Base-by-base conservation (phyloP, 1,140 invertebrate genomes). In the Drosophila cardini region DNA sequence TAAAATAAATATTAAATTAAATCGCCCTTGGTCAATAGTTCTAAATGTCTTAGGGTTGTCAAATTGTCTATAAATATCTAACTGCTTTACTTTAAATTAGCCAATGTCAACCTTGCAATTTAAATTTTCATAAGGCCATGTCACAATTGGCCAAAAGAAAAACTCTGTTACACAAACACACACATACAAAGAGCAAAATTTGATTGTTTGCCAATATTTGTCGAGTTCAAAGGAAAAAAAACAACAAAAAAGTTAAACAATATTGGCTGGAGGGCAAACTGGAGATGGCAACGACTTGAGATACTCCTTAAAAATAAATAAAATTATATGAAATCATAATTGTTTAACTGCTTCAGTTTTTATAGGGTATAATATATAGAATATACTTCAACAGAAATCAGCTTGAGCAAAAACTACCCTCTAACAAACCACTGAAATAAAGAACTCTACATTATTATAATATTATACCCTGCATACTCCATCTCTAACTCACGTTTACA, bases 181-280 rank as follows among this genome's bases (percentile, higher is more conserved):
- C 8, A 32, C 15, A 43, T 1, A 15, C 63, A 18, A 55, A 42
- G 26, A 30, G n/a, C 53, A 9, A 43, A 63, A 38, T 34, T 53
- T 62, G 16, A 55, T 71, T 72, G 50, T 64, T 63, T 21, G 32
- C 42, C 60, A 64, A 71, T 55, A 63, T 38, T 71, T 71, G 60
- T 38, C 10, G 18, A 30, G 57, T 36, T 6, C 30, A 30, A 46
- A 55, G 21, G 21, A 21, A 63, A 11, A 46, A 16, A 36, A 63
- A n/a, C n/a, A n/a, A n/a, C n/a, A 15, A 11, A 16, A 13, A 63
- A 55, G 13, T 18, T n/a, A n/a, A 18, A 21, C 32, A 18, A 34
- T 34, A 61, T 9, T 15, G 18, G 6, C 7, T 30, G 9, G 18
- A 60, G 15, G 16, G 21, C n/a, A 32, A 38, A 26, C 6, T 34